Evolutionary conservation across 2,113 vertebrate genomes (phyloP).

Genomic region (Hippopotamus amphibius): DNA sequence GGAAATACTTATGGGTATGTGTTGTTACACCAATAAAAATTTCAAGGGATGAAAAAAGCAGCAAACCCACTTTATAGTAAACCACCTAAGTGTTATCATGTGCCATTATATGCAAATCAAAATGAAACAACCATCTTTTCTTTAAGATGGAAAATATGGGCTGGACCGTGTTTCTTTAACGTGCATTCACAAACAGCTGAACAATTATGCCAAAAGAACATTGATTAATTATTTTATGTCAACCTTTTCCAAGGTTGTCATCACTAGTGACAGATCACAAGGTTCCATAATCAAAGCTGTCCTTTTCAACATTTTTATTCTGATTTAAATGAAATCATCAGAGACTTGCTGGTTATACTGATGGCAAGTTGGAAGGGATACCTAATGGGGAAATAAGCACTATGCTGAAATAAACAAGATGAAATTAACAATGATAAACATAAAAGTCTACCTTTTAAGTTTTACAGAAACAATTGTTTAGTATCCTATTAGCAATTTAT

Average conservation of each 20-base stretch:
- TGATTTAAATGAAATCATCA: not conserved
- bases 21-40: constrained; percentile 17
- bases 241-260: not conserved
- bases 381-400: not conserved
- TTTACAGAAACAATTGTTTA: not conserved
- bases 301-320: not conserved
- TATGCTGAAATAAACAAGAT: constrained; percentile 18
- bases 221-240: not conserved
- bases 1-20: not conserved
- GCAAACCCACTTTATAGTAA: not conserved
- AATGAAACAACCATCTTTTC: not conserved
- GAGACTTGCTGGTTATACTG: not conserved
- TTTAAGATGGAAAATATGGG: not conserved
- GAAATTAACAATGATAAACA: not conserved
- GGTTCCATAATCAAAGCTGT: not conserved
- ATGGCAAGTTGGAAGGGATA: not conserved
- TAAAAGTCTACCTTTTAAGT: constrained; percentile 7
- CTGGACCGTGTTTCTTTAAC: not conserved
- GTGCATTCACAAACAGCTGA: not conserved
- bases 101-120: not conserved
- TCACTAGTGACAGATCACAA: not conserved
- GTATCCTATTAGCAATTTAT: not conserved
- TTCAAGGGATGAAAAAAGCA: not conserved
- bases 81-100: not conserved
- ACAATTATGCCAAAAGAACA: not conserved